A percentile compares a stretch with the other conserved stretches of the same genome.
Evolutionary conservation across 2,888 invertebrate genomes (phyloP).

Genomic region (Ichneumoninae sp.): DNA sequence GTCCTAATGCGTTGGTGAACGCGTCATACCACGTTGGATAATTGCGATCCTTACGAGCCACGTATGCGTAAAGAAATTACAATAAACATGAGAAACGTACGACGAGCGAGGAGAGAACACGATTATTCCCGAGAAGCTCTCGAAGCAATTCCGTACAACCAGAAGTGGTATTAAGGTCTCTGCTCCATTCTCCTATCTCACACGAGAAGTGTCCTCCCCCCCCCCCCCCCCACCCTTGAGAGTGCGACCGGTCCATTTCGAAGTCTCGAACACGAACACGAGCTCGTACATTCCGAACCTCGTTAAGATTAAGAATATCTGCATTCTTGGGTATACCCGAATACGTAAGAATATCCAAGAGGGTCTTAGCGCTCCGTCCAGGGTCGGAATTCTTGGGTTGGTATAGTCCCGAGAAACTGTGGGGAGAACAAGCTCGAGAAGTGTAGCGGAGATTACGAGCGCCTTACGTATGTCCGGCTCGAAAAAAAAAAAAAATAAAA

Average conservation of each 20-base stretch:
- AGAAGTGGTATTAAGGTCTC: background rate
- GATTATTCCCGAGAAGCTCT: constrained; percentile 7
- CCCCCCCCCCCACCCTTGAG: background rate
- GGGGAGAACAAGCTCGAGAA: background rate
- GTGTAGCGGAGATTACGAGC: constrained; percentile 17
- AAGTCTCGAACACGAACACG: constrained; percentile 3
- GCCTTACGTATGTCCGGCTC: background rate
- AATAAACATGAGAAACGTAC: constrained; percentile 19
- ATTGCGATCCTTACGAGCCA: constrained; percentile 34
- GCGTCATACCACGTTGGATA: constrained; percentile 53
- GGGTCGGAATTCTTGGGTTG: constrained; percentile 21
- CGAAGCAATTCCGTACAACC: background rate
- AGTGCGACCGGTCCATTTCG: constrained; percentile 4
- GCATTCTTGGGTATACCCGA: constrained; percentile 28
- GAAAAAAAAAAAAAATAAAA: background rate
- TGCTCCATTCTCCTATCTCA: constrained; percentile 17
- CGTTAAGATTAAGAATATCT: constrained; percentile 57
- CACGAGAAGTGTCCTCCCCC: background rate
- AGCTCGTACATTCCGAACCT: constrained; percentile 12
- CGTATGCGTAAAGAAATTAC: constrained; percentile 23
- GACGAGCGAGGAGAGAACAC: background rate
- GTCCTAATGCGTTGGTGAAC: constrained; percentile 52
- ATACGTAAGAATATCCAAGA: constrained; percentile 22
- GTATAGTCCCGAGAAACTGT: background rate
- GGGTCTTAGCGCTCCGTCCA: constrained; percentile 1